phyloP scores from a whole-genome alignment of 2,888 invertebrate genomes.

The Coremacera marginata region DNA sequence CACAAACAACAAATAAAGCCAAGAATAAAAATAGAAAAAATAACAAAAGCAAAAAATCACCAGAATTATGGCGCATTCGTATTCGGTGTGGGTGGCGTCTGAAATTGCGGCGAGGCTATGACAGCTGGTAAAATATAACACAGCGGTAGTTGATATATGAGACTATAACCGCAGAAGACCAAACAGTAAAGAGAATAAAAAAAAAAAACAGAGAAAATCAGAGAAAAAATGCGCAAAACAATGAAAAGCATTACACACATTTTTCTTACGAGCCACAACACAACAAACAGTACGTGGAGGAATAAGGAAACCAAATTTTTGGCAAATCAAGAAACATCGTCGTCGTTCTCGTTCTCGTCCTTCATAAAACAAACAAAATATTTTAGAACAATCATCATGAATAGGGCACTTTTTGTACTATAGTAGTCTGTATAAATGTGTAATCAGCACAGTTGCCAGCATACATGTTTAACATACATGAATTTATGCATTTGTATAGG shows the following conservation, averaged over 20 bases:
- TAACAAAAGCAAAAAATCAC: not conserved
- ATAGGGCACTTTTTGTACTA: too few relatives aligned
- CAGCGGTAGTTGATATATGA: constrained; percentile 43
- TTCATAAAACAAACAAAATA: too few relatives aligned
- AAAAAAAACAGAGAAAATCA: not conserved
- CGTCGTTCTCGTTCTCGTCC: too few relatives aligned
- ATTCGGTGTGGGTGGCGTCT: constrained; percentile 12
- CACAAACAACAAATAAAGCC: not conserved
- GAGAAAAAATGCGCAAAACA: not conserved
- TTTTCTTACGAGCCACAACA: constrained; percentile 15
- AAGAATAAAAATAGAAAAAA: not conserved
- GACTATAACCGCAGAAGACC: constrained; percentile 39
- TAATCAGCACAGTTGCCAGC: too few relatives aligned
- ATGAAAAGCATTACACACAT: constrained; percentile 26
- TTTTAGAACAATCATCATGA: too few relatives aligned
- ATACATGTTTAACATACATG: too few relatives aligned
- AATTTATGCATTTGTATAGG: too few relatives aligned
- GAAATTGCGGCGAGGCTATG: constrained; percentile 39
- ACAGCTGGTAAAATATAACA: constrained; percentile 43
- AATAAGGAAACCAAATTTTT: constrained; percentile 28
- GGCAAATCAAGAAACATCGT: constrained; percentile 32
- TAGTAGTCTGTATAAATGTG: too few relatives aligned
- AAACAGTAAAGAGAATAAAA: not conserved
- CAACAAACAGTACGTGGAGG: not conserved
- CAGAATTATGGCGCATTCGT: not conserved